phyloP scores from a whole-genome alignment of 2,797 vertebrate species.

The Sebastes itinus region DNA sequence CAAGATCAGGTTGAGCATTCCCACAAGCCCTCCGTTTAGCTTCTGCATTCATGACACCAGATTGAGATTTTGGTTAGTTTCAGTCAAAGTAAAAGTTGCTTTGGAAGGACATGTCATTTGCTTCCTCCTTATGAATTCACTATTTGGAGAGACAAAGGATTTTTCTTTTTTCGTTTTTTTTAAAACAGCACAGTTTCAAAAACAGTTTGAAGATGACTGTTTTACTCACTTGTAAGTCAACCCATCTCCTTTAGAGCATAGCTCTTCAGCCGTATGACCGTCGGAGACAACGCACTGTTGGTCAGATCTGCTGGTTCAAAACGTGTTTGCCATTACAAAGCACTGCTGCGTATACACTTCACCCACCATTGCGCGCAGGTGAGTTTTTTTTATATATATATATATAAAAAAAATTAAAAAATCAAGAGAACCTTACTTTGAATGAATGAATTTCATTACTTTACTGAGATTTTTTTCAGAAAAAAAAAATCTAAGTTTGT shows the following conservation, averaged over 20 bases:
- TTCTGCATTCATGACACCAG: neutral
- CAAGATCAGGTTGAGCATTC: conserved; percentile 35
- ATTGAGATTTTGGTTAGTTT: conserved; percentile 11
- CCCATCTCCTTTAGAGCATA: conserved; percentile 93
- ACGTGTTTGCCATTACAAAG: conserved; percentile 84
- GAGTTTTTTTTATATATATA: conserved; percentile 1
- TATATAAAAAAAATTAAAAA: neutral
- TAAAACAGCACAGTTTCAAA: conserved; percentile 58
- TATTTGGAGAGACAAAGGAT: conserved; percentile 50
- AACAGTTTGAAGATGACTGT: conserved; percentile 73
- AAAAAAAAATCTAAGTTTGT: conserved; percentile 5
- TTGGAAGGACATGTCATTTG: conserved; percentile 50
- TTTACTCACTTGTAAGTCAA: conserved; percentile 96
- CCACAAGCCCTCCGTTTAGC: conserved; percentile 16
- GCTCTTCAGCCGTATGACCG: conserved; percentile 94
- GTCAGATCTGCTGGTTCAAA: conserved; percentile 88
- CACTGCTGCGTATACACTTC: conserved; percentile 57
- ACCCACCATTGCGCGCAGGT: conserved; percentile 41
- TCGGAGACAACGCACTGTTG: conserved; percentile 86
- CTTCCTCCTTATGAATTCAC: conserved; percentile 53
- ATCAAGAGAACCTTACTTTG: conserved; percentile 53
- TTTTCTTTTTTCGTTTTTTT: neutral
- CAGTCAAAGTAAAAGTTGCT: conserved; percentile 10
- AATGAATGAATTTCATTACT: conserved; percentile 28
- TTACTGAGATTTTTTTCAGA: conserved; percentile 27